A percentile compares a stretch with the other conserved stretches of the same genome.
Evolutionary conservation across 2,797 vertebrate species (phyloP).

Genomic region (Macropus fuliginosus): DNA sequence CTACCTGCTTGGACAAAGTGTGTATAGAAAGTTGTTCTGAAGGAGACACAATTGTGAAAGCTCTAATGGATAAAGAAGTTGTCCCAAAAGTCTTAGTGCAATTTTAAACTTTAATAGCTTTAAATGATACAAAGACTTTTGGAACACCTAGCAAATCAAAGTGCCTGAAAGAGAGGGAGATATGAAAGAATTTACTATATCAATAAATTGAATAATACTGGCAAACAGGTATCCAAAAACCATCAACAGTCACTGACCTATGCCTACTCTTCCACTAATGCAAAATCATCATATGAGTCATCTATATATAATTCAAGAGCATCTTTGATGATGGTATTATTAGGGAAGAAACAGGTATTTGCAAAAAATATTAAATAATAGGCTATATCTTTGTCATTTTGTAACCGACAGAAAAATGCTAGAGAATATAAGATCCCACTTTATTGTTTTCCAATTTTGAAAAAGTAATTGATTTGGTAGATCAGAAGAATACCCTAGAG

Average conservation of each 20-base stretch:
- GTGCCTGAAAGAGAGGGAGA: background rate
- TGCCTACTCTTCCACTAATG: background rate
- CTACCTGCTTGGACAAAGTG: background rate
- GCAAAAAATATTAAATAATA: background rate
- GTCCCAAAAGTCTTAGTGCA: background rate
- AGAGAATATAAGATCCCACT: background rate
- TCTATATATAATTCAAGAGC: background rate
- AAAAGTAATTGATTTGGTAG: background rate
- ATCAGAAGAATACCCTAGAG: background rate
- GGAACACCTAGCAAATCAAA: background rate
- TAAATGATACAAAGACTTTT: background rate
- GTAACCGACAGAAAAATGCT: background rate
- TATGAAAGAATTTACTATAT: background rate
- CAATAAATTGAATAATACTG: background rate
- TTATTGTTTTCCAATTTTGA: background rate
- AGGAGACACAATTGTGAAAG: background rate
- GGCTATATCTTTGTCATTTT: background rate
- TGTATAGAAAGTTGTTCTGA: background rate
- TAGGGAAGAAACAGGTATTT: background rate
- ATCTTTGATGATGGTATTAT: background rate
- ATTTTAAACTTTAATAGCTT: background rate
- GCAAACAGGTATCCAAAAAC: background rate
- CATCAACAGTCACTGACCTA: background rate
- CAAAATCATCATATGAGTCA: background rate
- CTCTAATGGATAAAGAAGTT: background rate